Base-by-base conservation (phyloP, 92 coral and sea anemone genomes). In the Porites evermanni region DNA sequence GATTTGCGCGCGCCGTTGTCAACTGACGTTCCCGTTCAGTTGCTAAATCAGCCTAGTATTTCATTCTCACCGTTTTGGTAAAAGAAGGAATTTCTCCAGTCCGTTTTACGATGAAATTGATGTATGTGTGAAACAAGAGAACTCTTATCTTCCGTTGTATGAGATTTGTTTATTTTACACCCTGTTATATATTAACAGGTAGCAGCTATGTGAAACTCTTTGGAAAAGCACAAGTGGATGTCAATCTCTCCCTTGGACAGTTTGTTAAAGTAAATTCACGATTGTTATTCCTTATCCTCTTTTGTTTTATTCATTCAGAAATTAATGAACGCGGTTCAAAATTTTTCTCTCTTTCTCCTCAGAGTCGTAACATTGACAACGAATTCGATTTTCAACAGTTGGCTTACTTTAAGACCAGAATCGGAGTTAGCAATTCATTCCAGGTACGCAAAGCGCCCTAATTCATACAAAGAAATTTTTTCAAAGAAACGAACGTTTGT, bases 361-460 rank as follows among this genome's bases (percentile, higher is more conserved):
- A 94, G 98, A 94, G 98, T 75, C 98, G 96, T 52, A 91, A 88
- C 79, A 93, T 93, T n/a, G 99, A 95, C 65, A 93, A 97, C 66
- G 95, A 88, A 75, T 79, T 87, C 47, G 99, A 97, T 38, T 95
- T 89, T 77, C 96, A 93, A 38, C 98, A 97, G 59, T 85, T 97
- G 95, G 99, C 99, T 16, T 97, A 93, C 93, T 97, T 97, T 87
- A 95, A 89, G 65, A 97, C 99, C 63, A 91, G 88, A n/a, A 94
- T 97, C 63, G 99, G 98, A 29, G 91, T 97, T 7, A 86, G 94
- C 52, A 97, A 97, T 63, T 94, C 98, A 61, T 91, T 91, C 44
- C 99, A 97, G 95, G 98, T 96, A 67, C 76, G 12, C 2, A 56
- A 11, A 14, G 17, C 16, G 61, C 2, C 3, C 61, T 56, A 38